These are phyloP conservation scores for Misgurnus mizolepis DNA, from an alignment of 2,113 vertebrate species.

Conservation along the genomic window DNA sequence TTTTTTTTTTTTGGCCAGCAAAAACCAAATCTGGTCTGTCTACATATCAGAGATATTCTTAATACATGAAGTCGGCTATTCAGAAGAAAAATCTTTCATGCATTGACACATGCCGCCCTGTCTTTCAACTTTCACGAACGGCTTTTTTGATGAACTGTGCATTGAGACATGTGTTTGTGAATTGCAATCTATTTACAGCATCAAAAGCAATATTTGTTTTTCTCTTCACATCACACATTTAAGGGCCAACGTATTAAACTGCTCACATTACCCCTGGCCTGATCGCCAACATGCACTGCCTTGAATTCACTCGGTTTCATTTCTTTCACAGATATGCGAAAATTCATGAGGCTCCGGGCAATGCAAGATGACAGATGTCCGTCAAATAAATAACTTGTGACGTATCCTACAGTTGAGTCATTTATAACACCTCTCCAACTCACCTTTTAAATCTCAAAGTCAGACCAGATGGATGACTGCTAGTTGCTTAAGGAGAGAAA, in stretches of 20 bases:
- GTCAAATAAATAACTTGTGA: slow-evolving; percentile 46
- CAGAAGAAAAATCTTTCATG: neutral
- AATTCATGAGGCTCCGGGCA: slow-evolving; percentile 16
- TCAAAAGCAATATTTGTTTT: neutral
- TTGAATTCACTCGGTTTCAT: slow-evolving; percentile 8
- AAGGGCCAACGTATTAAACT: neutral
- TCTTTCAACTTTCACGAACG: neutral
- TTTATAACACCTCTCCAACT: slow-evolving; percentile 32
- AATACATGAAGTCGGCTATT: neutral
- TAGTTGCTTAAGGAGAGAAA: slow-evolving; percentile 22
- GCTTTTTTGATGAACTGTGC: slow-evolving; percentile 16
- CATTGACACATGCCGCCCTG: neutral
- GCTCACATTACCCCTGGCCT: neutral
- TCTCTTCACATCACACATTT: neutral
- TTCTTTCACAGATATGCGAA: slow-evolving; percentile 23
- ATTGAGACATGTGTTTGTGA: neutral
- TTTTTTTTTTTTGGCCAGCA: neutral
- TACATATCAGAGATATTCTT: neutral
- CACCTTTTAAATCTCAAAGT: slow-evolving; percentile 17
- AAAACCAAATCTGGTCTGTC: neutral
- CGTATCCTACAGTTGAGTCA: slow-evolving; percentile 19
- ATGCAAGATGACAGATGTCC: slow-evolving; percentile 36
- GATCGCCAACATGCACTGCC: slow-evolving; percentile 2
- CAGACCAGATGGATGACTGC: neutral
- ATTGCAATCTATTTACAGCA: neutral